Evolutionary conservation across 1,140 invertebrate species (phyloP), one percentile per base, ranked within the genome.

Genomic region (Scaptomyza graminum): DNA sequence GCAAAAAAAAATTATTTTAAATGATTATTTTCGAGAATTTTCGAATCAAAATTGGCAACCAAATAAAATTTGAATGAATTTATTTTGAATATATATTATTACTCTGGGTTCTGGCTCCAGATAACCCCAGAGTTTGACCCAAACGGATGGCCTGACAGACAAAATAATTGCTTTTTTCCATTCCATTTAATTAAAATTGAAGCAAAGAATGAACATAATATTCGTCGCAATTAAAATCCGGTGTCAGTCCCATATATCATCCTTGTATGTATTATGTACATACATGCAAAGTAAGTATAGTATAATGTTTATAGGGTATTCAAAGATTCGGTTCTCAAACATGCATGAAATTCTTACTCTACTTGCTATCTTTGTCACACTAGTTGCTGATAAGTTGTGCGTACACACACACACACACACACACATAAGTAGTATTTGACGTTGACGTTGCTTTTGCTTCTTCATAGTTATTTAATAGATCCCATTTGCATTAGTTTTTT

Each of bases 151-250:
- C 16, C 52, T 28, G 62, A 39, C 68, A 55, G 60, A 71, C 61
- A 43, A 59, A 65, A 71, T 66, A 71, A 59, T 71, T 71, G 54
- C n/a, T 22, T 59, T 65, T 44, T 41, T 41, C 37, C n/a, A 11
- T 13, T 51, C 39, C 39, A 71, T 57, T 71, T 66, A 59, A 71
- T 63, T 67, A 28, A 34, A 34, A 28, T 11, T 9, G 11, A 43
- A 7, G 28, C 8, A 25, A 39, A 22, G 22, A 50, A 61, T 51
- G 28, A 44, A 31, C 16, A 5, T 28, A 18, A 61, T 55, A 56
- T 56, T 64, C n/a, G 67, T 64, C 61, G 61, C 60, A 44, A 57
- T 52, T 44, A 59, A 69, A 44, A 71, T 71, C 68, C 68, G 68
- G 68, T 71, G 39, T 39, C 37, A 57, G 31, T 50, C 18, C 28